Percentiles rank a stretch among this genome's conserved stretches.
Evolutionary conservation across 64 coral and sea anemone genomes (phyloP).

Genomic region (Anthopleura sola): DNA sequence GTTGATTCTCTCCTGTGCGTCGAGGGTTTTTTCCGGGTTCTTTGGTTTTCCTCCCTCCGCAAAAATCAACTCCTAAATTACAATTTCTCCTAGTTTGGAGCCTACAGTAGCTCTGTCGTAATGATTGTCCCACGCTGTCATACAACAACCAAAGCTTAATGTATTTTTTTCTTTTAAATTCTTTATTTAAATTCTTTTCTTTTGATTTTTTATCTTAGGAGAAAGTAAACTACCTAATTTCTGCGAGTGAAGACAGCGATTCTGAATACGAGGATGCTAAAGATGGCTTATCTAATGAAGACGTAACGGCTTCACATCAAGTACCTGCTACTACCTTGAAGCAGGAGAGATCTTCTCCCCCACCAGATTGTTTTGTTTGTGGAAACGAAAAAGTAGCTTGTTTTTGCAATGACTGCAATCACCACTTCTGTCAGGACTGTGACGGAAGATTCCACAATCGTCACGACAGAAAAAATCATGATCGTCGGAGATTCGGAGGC

Average conservation of each 20-base stretch:
- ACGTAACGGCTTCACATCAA: not conserved
- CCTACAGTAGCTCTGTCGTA: no score
- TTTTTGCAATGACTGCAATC: slow-evolving; percentile 60
- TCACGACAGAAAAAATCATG: slow-evolving; percentile 13
- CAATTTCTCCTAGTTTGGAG: no score
- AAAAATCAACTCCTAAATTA: no score
- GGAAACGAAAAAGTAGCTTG: slow-evolving; percentile 29
- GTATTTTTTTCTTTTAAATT: no score
- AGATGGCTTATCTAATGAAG: slow-evolving; percentile 35
- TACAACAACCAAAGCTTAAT: no score
- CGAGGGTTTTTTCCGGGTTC: no score
- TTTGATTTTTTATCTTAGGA: not conserved
- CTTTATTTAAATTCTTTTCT: no score
- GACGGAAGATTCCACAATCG: slow-evolving; percentile 63
- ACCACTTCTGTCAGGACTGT: slow-evolving; percentile 59
- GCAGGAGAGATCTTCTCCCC: not conserved
- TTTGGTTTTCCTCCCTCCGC: no score
- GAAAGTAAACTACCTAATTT: slow-evolving; percentile 5
- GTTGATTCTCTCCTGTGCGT: no score
- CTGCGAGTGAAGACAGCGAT: slow-evolving; percentile 60
- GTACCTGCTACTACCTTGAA: not conserved
- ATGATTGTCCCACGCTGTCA: no score
- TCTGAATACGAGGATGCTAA: slow-evolving; percentile 87
- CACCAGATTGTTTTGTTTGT: slow-evolving; percentile 62
- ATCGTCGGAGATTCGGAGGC: not conserved